Evolutionary conservation across 2,888 invertebrate species (phyloP), one percentile per base, ranked within the genome.

Genomic region (Phasia obesa): DNA sequence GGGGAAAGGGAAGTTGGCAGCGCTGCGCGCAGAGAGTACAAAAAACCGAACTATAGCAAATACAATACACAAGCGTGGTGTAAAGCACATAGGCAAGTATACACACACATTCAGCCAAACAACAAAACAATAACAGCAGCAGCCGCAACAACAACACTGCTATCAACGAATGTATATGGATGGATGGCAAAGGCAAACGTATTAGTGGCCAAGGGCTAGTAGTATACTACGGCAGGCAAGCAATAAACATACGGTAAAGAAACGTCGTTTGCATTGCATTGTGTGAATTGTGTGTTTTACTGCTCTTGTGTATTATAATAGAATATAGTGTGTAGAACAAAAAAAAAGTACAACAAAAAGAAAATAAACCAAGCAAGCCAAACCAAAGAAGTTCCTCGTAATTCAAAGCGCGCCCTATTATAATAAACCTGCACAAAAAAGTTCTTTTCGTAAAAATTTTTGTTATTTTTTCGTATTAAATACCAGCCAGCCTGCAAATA

Each of bases 181-280:
- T 82, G 82, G 83, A 75, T 83, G 83, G 83, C 76, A 83, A 83
- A 83, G 86, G 85, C 85, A 85, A 85, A 85, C 84, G 86, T 86
- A 85, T 86, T 88, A 87, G 88, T 89, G 88, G 86, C 88, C 88
- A 89, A 89, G 89, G 88, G 89, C 89, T 88, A 88, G 88, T 88
- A 83, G 83, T 84, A 78, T 77, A 85, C 78, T 81, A 81, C 83
- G 84, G 84, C 84, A 85, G 76, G 84, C 85, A 85, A 81, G 84
- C 79, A 84, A 80, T 81, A 81, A 84, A 78, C 81, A 84, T 80
- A 84, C 80, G 84, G 84, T 77, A 84, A 84, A 81, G 84, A 84
- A 84, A 83, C 84, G 80, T 83, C 79, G 83, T 83, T 83, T 79
- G 83, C 83, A 75, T 79, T 83, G 83, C 79, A 83, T 83, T 83